These are phyloP conservation scores for Oostethus manadensis DNA, from an alignment of 2,113 vertebrate species.

Conservation along the genomic window DNA sequence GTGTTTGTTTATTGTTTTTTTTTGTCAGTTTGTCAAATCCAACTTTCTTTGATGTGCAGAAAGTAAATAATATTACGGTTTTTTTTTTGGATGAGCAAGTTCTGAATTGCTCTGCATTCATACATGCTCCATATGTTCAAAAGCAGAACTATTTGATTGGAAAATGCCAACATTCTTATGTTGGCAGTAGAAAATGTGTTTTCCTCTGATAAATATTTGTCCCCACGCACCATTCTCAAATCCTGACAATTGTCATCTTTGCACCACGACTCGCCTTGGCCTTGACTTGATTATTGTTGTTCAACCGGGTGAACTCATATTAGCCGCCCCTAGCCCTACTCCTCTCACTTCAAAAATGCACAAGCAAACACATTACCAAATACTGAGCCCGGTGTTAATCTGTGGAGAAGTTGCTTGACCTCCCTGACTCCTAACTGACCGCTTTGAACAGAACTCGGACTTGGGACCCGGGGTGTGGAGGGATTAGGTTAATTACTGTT, in stretches of 20 bases:
- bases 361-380: conserved; percentile 47
- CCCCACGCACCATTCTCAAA: conserved; percentile 4
- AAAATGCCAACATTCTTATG: too few relatives aligned
- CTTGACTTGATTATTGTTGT: conserved; percentile 20
- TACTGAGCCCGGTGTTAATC: conserved; percentile 61
- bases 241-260: conserved; percentile 16
- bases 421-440: conserved; percentile 49
- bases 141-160: too few relatives aligned
- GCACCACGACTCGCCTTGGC: conserved; percentile 15
- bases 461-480: conserved; percentile 50
- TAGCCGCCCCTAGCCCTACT: conserved; percentile 8
- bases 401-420: conserved; percentile 65
- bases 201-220: too few relatives aligned
- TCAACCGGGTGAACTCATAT: conserved; percentile 45
- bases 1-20: too few relatives aligned
- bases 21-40: too few relatives aligned
- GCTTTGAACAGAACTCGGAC: conserved; percentile 33
- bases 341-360: conserved; percentile 45
- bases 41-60: too few relatives aligned
- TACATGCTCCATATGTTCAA: too few relatives aligned
- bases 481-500: conserved; percentile 71
- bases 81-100: too few relatives aligned
- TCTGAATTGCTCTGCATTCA: too few relatives aligned
- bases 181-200: too few relatives aligned
- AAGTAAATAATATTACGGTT: too few relatives aligned